phyloP scores from a whole-genome alignment of 2,797 vertebrate species.

The Anguilla pacifica region DNA sequence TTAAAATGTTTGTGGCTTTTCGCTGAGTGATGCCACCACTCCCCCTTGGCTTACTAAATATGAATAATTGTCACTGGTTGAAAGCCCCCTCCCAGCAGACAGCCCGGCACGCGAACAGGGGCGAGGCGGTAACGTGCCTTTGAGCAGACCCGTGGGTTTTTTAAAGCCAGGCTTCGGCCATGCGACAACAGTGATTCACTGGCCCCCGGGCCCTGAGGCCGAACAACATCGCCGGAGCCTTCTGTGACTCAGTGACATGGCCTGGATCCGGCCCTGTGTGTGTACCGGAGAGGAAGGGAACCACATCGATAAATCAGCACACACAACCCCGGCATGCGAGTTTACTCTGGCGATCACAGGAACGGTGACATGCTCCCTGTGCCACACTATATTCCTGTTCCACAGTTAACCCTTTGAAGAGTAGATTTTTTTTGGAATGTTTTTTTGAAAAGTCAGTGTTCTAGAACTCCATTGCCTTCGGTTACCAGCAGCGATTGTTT shows the following conservation, averaged over 20 bases:
- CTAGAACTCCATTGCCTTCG: no score
- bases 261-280: background rate
- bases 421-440: no score
- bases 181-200: slow-evolving; percentile 29
- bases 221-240: background rate
- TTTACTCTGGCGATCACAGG: background rate
- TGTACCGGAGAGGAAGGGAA: background rate
- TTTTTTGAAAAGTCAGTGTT: no score
- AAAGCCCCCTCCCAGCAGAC: no score
- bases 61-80: no score
- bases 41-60: no score
- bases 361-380: background rate
- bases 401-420: no score
- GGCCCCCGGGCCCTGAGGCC: slow-evolving; percentile 23
- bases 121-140: background rate
- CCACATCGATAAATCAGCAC: background rate
- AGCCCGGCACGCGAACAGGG: no score
- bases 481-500: no score
- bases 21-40: no score
- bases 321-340: background rate
- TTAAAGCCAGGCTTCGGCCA: slow-evolving; percentile 15
- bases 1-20: no score
- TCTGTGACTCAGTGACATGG: slow-evolving; percentile 1
- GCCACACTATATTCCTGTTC: background rate
- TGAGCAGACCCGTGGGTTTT: slow-evolving; percentile 20